Percentiles rank a stretch among this genome's conserved stretches.
Evolutionary conservation across 2,888 invertebrate genomes (phyloP).

Genomic region (Camptogramma bilineatum): DNA sequence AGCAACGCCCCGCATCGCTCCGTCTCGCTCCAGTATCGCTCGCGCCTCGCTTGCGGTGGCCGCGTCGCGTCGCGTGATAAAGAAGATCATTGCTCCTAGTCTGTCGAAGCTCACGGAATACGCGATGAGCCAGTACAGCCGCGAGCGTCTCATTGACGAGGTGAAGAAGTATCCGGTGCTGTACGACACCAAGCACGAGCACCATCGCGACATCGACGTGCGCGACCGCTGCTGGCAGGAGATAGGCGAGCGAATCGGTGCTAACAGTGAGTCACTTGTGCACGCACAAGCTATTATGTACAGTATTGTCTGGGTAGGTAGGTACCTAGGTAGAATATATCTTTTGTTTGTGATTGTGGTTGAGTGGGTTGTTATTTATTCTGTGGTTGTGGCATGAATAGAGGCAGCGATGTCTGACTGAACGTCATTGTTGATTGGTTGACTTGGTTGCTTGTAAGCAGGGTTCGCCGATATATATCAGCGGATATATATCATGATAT

Average conservation of each 20-base stretch:
- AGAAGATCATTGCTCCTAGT: no score
- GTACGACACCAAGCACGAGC: slow-evolving; percentile 77
- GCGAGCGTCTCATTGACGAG: slow-evolving; percentile 75
- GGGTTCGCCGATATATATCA: no score
- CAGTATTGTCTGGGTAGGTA: no score
- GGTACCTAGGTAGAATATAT: no score
- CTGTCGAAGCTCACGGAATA: no score
- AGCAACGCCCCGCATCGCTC: slow-evolving; percentile 67
- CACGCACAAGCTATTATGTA: slow-evolving; percentile 1
- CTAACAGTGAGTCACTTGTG: slow-evolving; percentile 64
- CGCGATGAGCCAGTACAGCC: slow-evolving; percentile 56
- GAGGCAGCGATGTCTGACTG: no score
- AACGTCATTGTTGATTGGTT: no score
- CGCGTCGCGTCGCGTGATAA: slow-evolving; percentile 50
- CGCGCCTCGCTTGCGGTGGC: slow-evolving; percentile 59
- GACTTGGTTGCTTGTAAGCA: no score
- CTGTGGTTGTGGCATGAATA: no score
- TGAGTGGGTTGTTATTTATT: no score
- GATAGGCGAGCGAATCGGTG: slow-evolving; percentile 72
- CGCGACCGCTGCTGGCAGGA: slow-evolving; percentile 78
- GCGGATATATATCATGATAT: no score
- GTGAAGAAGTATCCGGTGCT: slow-evolving; percentile 76
- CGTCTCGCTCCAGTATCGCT: slow-evolving; percentile 76
- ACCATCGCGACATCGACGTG: slow-evolving; percentile 75
- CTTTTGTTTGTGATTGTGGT: no score